Conservation (phyloP, 2,888 invertebrate genomes). For the Alentia gelatinosa region DNA sequence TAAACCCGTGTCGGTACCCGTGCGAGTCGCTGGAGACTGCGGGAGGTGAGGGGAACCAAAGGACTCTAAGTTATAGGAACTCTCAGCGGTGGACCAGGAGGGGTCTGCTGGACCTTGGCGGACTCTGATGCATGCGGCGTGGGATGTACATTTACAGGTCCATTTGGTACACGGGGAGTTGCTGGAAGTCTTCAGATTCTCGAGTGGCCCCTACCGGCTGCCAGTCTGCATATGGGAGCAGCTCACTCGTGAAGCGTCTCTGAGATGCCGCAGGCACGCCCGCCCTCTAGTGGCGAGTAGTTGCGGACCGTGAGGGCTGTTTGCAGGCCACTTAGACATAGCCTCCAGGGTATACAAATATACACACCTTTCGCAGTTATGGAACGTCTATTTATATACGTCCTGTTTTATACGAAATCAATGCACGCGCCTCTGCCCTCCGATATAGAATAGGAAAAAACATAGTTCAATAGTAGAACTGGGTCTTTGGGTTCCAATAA, state of each 20-base stretch:
- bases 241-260: not conserved
- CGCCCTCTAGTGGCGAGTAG: not conserved
- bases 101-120: not conserved
- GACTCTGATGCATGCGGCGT: conserved; percentile 31
- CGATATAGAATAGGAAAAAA: too few relatives aligned
- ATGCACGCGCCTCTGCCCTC: not conserved
- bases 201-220: not conserved
- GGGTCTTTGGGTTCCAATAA: too few relatives aligned
- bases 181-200: not conserved
- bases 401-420: not conserved
- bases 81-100: not conserved
- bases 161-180: conserved; percentile 25
- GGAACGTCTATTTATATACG: not conserved
- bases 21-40: not conserved
- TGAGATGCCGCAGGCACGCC: not conserved
- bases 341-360: conserved; percentile 5
- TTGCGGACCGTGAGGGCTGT: not conserved
- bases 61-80: conserved; percentile 34
- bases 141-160: conserved; percentile 41
- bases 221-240: not conserved
- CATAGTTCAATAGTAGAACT: too few relatives aligned
- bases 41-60: not conserved
- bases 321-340: not conserved
- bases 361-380: not conserved
- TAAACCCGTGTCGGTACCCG: not conserved